phyloP scores from a whole-genome alignment of 1,140 invertebrate species.

The Heliconius nattereri region DNA sequence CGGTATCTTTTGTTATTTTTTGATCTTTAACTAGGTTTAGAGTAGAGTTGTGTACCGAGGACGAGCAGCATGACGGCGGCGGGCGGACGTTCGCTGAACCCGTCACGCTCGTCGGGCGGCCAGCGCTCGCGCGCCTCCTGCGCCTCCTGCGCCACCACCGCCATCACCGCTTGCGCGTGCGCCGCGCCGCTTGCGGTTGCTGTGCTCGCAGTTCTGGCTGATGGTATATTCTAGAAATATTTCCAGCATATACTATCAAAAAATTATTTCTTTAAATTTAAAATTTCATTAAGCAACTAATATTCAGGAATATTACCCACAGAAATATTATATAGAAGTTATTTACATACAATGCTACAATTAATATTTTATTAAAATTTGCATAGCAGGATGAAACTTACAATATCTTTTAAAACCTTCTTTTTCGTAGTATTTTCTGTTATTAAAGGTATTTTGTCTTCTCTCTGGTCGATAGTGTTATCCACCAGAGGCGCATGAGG shows the following conservation, averaged over 20 bases:
- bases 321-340: too few species aligned
- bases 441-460: conserved; percentile 29
- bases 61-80: conserved; percentile 93
- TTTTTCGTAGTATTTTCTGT: conserved; percentile 49
- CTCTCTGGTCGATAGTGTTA: conserved; percentile 21
- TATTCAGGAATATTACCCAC: too few species aligned
- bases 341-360: too few species aligned
- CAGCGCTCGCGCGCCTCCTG: conserved; percentile 42
- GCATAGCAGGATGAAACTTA: conserved; percentile 6
- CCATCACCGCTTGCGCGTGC: conserved; percentile 18
- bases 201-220: background rate
- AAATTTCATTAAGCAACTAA: too few species aligned
- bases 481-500: conserved; percentile 27
- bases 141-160: conserved; percentile 31
- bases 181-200: background rate
- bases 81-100: conserved; percentile 84
- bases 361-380: too few species aligned
- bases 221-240: background rate
- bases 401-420: conserved; percentile 46
- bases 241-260: background rate
- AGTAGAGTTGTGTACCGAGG: conserved; percentile 78
- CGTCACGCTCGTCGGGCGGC: conserved; percentile 80
- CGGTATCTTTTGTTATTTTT: too few species aligned
- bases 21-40: too few species aligned
- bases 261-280: background rate